Percentiles rank a stretch among this genome's conserved stretches.
Evolutionary conservation across 2,113 vertebrate species (phyloP).

Genomic region (Festucalex cinctus): DNA sequence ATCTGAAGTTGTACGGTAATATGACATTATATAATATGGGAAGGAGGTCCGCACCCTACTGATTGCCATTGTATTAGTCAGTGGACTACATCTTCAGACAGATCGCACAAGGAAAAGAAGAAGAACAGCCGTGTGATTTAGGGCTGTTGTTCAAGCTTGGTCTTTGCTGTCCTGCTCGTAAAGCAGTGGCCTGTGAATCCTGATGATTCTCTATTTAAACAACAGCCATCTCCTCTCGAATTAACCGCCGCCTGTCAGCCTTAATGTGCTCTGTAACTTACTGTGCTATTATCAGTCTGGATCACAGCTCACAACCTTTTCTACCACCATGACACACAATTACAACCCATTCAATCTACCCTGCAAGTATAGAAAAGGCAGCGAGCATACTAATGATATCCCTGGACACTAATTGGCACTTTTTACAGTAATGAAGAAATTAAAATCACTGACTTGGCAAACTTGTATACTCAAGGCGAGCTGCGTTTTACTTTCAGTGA

Average conservation of each 20-base stretch:
- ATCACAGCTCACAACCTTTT: constrained; percentile 37
- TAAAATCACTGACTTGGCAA: constrained; percentile 54
- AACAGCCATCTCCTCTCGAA: constrained; percentile 9
- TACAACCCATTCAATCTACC: constrained; percentile 48
- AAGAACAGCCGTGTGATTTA: not conserved
- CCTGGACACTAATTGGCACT: constrained; percentile 50
- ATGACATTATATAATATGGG: not conserved
- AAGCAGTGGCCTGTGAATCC: constrained; percentile 1
- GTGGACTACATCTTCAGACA: not conserved
- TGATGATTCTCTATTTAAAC: constrained; percentile 2
- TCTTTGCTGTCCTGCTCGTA: not conserved
- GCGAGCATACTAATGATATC: constrained; percentile 49
- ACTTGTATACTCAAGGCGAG: constrained; percentile 17
- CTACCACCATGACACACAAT: constrained; percentile 39
- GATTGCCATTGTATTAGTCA: not conserved
- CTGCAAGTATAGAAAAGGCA: constrained; percentile 41
- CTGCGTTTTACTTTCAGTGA: constrained; percentile 2
- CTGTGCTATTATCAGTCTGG: constrained; percentile 35
- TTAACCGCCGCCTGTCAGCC: constrained; percentile 17
- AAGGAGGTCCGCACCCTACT: not conserved
- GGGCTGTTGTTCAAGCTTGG: constrained; percentile 1
- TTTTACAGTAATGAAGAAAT: constrained; percentile 48
- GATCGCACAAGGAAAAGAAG: not conserved
- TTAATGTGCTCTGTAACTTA: constrained; percentile 30
- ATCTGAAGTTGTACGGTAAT: not conserved